Percentiles rank a stretch among this genome's conserved stretches.
Evolutionary conservation across 2,888 invertebrate genomes (phyloP).

Genomic region (Invenusta paracnida): DNA sequence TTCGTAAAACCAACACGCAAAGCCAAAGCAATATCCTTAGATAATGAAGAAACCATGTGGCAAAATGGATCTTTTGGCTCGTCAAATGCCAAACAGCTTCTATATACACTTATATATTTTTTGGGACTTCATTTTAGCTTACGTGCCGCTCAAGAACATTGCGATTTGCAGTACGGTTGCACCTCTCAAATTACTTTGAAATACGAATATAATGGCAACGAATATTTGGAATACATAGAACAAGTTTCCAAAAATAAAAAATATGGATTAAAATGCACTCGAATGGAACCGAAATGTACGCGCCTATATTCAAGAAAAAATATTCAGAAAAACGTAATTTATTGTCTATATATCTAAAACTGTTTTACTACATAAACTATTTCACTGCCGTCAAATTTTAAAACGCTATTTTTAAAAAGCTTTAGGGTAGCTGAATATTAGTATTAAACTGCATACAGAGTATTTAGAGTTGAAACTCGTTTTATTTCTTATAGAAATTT

Average conservation of each 20-base stretch:
- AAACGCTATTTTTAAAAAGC: no score
- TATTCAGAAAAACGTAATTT: no score
- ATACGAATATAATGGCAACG: not conserved
- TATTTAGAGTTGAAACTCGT: no score
- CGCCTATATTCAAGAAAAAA: not conserved
- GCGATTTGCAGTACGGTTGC: constrained; percentile 23
- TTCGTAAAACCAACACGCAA: not conserved
- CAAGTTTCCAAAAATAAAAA: constrained; percentile 31
- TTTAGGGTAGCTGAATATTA: no score
- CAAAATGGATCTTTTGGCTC: constrained; percentile 28
- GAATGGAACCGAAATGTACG: not conserved
- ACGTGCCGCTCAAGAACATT: constrained; percentile 33
- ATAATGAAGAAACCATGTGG: constrained; percentile 22
- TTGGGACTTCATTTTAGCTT: constrained; percentile 33
- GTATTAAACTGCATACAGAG: no score
- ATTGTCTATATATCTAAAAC: no score
- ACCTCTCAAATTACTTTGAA: constrained; percentile 31
- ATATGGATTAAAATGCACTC: constrained; percentile 30
- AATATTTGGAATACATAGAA: constrained; percentile 31
- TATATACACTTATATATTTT: constrained; percentile 27
- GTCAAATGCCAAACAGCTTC: constrained; percentile 16
- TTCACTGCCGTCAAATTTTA: no score
- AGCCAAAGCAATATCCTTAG: constrained; percentile 1
- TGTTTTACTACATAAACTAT: no score
- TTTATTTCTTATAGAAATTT: no score